phyloP scores from a whole-genome alignment of 2,113 vertebrate species.

The Malaclemys terrapin region DNA sequence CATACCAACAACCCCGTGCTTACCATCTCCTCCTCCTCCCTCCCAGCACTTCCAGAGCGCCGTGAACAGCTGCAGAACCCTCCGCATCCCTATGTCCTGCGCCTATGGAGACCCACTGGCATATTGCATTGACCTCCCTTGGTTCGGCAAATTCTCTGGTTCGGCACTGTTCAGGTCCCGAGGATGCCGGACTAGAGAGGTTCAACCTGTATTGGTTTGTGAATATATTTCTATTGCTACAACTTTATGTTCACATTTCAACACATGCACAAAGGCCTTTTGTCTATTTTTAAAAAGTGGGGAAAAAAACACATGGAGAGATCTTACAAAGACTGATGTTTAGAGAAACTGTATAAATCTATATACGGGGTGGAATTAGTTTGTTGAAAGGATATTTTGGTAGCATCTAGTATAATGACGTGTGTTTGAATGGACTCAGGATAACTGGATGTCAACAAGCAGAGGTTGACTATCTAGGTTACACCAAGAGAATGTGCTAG shows the following conservation, averaged over 20 bases:
- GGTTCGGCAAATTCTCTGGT: neutral
- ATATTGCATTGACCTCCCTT: neutral
- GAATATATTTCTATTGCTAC: neutral
- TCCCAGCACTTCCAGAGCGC: too few relatives aligned
- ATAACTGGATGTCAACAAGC: neutral
- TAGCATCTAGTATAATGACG: slow-evolving; percentile 1
- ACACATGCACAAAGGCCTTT: neutral
- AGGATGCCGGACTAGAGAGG: too few relatives aligned
- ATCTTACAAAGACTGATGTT: slow-evolving; percentile 41
- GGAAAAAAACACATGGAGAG: neutral
- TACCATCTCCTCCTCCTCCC: too few relatives aligned
- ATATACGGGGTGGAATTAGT: slow-evolving; percentile 7
- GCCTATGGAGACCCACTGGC: too few relatives aligned
- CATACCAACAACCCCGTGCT: too few relatives aligned
- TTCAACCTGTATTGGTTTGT: neutral
- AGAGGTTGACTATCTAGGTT: neutral
- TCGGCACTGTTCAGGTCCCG: neutral
- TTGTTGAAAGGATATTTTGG: neutral
- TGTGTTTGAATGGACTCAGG: slow-evolving; percentile 32
- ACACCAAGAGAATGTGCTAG: neutral
- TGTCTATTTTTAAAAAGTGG: slow-evolving; percentile 10
- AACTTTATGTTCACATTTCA: neutral
- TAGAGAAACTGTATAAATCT: slow-evolving; percentile 55
- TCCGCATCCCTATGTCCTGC: too few relatives aligned
- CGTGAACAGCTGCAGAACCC: too few relatives aligned